These are phyloP conservation scores for Irena cyanogastra DNA, from an alignment of 2,113 vertebrate genomes.

Conservation along the genomic window DNA sequence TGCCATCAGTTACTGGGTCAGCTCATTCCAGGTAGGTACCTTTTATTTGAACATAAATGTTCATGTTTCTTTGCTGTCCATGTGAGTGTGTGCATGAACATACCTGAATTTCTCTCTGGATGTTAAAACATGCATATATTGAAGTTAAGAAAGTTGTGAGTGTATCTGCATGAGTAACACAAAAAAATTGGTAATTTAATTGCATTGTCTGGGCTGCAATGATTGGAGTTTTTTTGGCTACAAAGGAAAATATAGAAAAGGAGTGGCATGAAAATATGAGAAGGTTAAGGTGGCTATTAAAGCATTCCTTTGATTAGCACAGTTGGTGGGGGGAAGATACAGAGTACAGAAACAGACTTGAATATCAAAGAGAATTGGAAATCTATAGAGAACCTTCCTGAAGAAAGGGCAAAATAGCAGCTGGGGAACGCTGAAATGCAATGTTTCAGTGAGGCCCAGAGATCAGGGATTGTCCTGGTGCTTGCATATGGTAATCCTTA, in stretches of 20 bases:
- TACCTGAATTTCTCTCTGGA: neutral
- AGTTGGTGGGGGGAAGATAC: neutral
- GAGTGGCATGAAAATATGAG: neutral
- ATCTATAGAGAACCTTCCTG: neutral
- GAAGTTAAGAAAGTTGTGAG: neutral
- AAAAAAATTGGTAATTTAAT: neutral
- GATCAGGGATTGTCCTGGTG: neutral
- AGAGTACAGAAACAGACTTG: neutral
- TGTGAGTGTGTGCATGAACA: neutral
- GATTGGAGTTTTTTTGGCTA: neutral
- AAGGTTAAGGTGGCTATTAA: neutral
- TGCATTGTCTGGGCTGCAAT: neutral
- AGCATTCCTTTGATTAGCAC: neutral
- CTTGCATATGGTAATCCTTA: neutral
- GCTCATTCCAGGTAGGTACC: slow-evolving; percentile 84
- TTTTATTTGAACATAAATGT: neutral
- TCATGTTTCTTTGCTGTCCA: neutral
- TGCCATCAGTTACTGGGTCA: slow-evolving; percentile 74
- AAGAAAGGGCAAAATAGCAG: neutral
- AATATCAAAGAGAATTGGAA: neutral
- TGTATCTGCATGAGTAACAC: neutral
- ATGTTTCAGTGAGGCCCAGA: neutral
- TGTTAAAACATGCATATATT: neutral
- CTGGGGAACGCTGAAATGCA: neutral
- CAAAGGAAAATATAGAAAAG: neutral